A percentile compares a stretch with the other conserved stretches of the same genome.
Conservation (phyloP, 2,888 invertebrate species). For the Diplolepis rosae region DNA sequence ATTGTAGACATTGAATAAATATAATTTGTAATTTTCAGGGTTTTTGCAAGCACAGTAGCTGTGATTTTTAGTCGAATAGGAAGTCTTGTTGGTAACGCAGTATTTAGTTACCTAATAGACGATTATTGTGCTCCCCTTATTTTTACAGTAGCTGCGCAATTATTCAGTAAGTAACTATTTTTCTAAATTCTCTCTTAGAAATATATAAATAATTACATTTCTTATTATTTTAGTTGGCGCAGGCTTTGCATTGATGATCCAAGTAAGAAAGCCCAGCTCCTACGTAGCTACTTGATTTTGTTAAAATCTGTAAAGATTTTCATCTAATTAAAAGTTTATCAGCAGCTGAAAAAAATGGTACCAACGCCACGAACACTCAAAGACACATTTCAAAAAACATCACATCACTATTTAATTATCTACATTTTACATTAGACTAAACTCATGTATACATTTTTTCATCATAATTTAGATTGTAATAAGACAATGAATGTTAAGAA, state of each 20-base stretch:
- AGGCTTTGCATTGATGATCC: neutral
- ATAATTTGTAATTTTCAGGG: neutral
- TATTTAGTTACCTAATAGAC: constrained; percentile 87
- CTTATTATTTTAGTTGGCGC: neutral
- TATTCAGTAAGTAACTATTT: constrained; percentile 78
- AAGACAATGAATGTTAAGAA: neutral
- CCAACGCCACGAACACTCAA: too few relatives aligned
- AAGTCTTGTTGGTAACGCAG: constrained; percentile 82
- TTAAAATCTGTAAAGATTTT: neutral
- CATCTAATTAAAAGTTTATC: neutral
- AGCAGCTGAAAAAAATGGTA: neutral
- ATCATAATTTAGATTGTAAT: neutral
- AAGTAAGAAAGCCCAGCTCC: neutral
- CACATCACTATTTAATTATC: neutral
- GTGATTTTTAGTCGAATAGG: constrained; percentile 85
- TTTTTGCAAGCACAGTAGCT: constrained; percentile 35
- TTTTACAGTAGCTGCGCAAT: constrained; percentile 80
- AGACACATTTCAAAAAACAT: too few relatives aligned
- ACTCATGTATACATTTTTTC: neutral
- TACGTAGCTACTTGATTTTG: neutral
- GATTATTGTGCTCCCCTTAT: constrained; percentile 82
- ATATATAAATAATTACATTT: neutral
- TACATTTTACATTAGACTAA: neutral
- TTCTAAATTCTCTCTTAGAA: neutral
- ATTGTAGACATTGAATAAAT: too few relatives aligned